Evolutionary conservation across 2,113 vertebrate species (phyloP).

Genomic region (Paralichthys olivaceus): DNA sequence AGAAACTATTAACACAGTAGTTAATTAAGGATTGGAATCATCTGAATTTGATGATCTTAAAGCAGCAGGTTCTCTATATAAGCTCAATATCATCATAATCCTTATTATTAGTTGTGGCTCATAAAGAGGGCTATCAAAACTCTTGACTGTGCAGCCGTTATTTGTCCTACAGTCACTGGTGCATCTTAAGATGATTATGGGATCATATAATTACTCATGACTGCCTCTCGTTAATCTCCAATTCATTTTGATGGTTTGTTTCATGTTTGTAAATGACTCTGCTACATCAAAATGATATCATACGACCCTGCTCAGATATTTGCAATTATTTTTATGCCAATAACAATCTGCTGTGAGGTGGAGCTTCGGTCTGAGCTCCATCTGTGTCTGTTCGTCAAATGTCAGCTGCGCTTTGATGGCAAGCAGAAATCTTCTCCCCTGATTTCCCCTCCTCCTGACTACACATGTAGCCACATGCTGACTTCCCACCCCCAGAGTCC

Average conservation of each 20-base stretch:
- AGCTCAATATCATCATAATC: constrained; percentile 9
- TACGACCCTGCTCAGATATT: constrained; percentile 29
- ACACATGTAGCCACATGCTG: constrained; percentile 63
- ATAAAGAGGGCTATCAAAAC: neutral
- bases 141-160: neutral
- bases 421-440: constrained; percentile 32
- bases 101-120: constrained; percentile 1
- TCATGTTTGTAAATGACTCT: neutral
- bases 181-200: neutral
- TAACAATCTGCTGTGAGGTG: constrained; percentile 31
- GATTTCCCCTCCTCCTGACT: constrained; percentile 47
- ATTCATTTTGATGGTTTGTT: constrained; percentile 5
- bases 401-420: constrained; percentile 43
- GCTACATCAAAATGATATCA: neutral
- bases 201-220: constrained; percentile 2
- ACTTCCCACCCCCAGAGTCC: constrained; percentile 65
- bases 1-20: constrained; percentile 13
- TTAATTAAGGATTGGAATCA: constrained; percentile 6
- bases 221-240: neutral
- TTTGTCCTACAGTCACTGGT: neutral
- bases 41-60: neutral
- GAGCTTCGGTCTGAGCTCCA: constrained; percentile 33
- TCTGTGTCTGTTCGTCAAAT: constrained; percentile 34
- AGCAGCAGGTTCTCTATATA: neutral
- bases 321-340: constrained; percentile 23